Conservation (phyloP, 2,888 invertebrate genomes). For the Nomada fucata region DNA sequence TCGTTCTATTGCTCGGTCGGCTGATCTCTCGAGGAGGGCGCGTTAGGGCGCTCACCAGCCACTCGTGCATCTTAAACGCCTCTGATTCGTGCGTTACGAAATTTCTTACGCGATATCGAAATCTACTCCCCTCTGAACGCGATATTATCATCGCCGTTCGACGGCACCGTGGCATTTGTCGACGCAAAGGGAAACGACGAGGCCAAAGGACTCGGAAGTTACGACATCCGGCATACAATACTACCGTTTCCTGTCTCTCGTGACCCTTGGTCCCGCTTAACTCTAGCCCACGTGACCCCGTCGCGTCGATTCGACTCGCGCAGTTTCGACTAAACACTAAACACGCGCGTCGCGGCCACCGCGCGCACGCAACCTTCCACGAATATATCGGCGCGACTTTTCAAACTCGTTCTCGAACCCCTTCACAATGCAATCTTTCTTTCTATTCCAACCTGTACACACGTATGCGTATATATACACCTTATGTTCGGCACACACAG, state of each 20-base stretch:
- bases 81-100: slow-evolving; percentile 44
- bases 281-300: slow-evolving; percentile 61
- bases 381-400: slow-evolving; percentile 16
- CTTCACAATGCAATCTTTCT: neutral
- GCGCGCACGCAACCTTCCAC: slow-evolving; percentile 12
- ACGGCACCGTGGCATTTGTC: neutral
- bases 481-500: too few relatives aligned
- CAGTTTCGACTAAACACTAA: slow-evolving; percentile 49
- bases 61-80: slow-evolving; percentile 54
- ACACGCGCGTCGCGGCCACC: slow-evolving; percentile 4
- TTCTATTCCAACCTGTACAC: neutral
- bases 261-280: slow-evolving; percentile 64
- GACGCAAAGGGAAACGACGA: slow-evolving; percentile 43
- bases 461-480: neutral
- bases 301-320: slow-evolving; percentile 34
- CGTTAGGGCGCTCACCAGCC: slow-evolving; percentile 68
- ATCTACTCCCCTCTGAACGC: neutral
- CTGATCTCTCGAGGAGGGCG: slow-evolving; percentile 72
- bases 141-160: neutral
- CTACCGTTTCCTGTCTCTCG: slow-evolving; percentile 75
- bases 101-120: slow-evolving; percentile 34
- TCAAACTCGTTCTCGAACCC: slow-evolving; percentile 8
- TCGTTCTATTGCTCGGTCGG: slow-evolving; percentile 64
- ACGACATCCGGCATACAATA: slow-evolving; percentile 78
- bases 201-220: slow-evolving; percentile 80